Evolutionary conservation across 2,888 invertebrate genomes (phyloP).

Genomic region (Nesidiocoris tenuis): DNA sequence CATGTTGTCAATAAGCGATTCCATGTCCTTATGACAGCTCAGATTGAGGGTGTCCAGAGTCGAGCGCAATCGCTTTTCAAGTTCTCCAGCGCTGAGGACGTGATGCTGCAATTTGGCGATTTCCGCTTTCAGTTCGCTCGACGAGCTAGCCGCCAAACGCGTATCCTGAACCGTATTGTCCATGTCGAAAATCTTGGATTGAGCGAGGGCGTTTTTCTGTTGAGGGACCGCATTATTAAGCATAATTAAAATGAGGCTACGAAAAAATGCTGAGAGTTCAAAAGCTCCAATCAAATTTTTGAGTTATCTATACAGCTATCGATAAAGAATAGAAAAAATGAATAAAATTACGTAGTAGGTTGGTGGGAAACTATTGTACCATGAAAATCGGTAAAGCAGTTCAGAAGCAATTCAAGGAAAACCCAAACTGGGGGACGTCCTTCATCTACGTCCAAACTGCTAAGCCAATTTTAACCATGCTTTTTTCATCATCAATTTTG

Average conservation of each 20-base stretch:
- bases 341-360: too few species aligned
- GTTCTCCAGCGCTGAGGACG: conserved; percentile 61
- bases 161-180: conserved; percentile 56
- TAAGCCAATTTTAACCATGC: too few species aligned
- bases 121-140: conserved; percentile 59
- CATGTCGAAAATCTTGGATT: conserved; percentile 56
- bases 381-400: too few species aligned
- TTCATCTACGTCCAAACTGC: too few species aligned
- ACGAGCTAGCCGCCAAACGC: conserved; percentile 58
- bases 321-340: too few species aligned
- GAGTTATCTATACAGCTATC: too few species aligned
- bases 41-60: conserved; percentile 58
- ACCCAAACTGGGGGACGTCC: too few species aligned
- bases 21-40: conserved; percentile 57
- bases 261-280: too few species aligned
- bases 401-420: too few species aligned
- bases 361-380: too few species aligned
- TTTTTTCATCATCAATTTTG: neutral
- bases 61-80: conserved; percentile 60
- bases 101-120: conserved; percentile 60
- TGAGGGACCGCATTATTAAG: neutral
- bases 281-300: too few species aligned
- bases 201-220: conserved; percentile 36
- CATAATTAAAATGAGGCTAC: too few species aligned
- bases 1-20: conserved; percentile 57